These are phyloP conservation scores for Gobionotothen gibberifrons DNA, from an alignment of 2,797 vertebrate species.

Conservation along the genomic window DNA sequence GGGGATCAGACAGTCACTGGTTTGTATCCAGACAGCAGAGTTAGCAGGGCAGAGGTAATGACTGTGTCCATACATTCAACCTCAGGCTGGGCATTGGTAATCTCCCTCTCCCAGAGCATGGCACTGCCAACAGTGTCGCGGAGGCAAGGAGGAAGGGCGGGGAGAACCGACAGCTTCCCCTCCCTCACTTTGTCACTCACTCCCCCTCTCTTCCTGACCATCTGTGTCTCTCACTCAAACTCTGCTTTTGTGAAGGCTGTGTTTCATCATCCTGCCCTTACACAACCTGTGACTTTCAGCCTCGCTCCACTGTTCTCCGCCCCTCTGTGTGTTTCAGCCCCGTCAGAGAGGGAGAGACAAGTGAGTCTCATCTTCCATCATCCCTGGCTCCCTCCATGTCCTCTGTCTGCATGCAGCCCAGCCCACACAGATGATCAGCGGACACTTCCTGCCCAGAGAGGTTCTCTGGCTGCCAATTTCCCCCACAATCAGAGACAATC, in stretches of 20 bases:
- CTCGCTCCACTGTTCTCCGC: constrained; percentile 38
- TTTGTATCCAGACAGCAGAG: constrained; percentile 55
- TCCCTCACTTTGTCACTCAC: constrained; percentile 66
- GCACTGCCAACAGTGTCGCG: constrained; percentile 68
- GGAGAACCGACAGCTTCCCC: constrained; percentile 67
- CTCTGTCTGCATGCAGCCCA: constrained; percentile 66
- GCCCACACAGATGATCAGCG: constrained; percentile 78
- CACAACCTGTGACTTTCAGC: constrained; percentile 72
- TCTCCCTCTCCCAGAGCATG: constrained; percentile 77
- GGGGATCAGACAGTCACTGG: constrained; percentile 31
- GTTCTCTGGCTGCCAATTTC: constrained; percentile 66
- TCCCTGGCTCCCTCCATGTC: constrained; percentile 43
- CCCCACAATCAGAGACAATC: constrained; percentile 70
- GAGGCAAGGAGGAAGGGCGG: constrained; percentile 48
- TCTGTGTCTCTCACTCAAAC: constrained; percentile 74
- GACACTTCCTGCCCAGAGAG: constrained; percentile 73
- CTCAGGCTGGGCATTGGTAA: constrained; percentile 79
- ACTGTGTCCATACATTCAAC: constrained; percentile 77
- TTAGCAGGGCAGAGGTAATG: constrained; percentile 76
- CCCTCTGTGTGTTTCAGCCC: constrained; percentile 38
- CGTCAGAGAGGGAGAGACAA: constrained; percentile 28
- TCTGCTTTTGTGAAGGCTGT: constrained; percentile 55
- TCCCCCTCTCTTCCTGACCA: constrained; percentile 69
- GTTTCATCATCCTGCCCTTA: constrained; percentile 59
- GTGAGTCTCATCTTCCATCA: constrained; percentile 41